phyloP scores from a whole-genome alignment of 2,797 vertebrate genomes.

The Psittacula echo region DNA sequence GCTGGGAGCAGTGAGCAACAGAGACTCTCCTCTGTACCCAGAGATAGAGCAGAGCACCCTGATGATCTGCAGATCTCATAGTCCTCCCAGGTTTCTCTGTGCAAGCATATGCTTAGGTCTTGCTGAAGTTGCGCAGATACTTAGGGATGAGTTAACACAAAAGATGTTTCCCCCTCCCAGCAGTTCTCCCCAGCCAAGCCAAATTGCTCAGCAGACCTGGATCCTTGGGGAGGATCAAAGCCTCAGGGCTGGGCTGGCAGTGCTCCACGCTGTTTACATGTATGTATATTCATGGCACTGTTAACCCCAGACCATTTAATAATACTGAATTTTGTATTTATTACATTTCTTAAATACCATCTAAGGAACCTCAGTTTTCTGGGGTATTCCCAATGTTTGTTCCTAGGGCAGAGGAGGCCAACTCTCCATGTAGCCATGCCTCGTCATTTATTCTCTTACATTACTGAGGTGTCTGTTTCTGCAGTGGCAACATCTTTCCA shows the following conservation, averaged over 20 bases:
- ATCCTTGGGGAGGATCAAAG: slow-evolving; percentile 29
- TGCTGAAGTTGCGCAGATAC: neutral
- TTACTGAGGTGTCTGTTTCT: neutral
- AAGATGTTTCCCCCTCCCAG: neutral
- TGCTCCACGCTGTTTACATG: neutral
- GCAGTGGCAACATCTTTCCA: neutral
- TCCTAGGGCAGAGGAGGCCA: neutral
- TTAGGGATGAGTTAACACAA: neutral
- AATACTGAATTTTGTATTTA: neutral
- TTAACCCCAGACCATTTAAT: neutral
- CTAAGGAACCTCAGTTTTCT: slow-evolving; percentile 19
- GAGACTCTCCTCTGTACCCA: neutral
- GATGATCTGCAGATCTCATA: neutral
- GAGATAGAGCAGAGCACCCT: neutral
- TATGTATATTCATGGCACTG: neutral
- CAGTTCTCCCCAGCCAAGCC: neutral
- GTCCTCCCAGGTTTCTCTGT: neutral
- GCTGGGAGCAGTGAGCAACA: neutral
- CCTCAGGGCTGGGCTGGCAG: neutral
- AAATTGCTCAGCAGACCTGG: neutral
- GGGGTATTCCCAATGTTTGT: neutral
- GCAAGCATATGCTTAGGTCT: neutral
- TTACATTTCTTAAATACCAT: slow-evolving; percentile 28
- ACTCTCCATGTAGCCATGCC: rapidly evolving
- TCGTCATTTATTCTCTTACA: neutral